Conservation (phyloP, 1,140 invertebrate genomes). For the Cydia fagiglandana region DNA sequence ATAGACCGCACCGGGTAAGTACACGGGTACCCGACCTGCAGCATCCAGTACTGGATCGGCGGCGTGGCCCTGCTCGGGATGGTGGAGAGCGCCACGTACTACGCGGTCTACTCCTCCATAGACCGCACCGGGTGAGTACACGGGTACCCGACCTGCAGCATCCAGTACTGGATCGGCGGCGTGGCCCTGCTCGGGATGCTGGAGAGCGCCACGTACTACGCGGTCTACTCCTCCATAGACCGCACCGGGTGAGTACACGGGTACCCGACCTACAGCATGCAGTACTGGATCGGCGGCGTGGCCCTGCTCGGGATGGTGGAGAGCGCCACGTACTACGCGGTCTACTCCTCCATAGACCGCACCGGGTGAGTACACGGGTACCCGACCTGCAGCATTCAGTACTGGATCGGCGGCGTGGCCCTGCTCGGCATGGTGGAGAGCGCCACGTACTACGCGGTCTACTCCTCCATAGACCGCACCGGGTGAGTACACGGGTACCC, state of each 20-base stretch:
- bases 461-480: constrained; percentile 59
- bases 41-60: constrained; percentile 97
- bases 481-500: constrained; percentile 47
- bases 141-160: constrained; percentile 80
- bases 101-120: constrained; percentile 83
- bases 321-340: constrained; percentile 93
- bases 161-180: constrained; percentile 97
- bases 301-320: constrained; percentile 92
- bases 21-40: constrained; percentile 66
- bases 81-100: constrained; percentile 92
- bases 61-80: constrained; percentile 93
- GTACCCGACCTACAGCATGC: constrained; percentile 84
- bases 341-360: constrained; percentile 75
- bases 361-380: constrained; percentile 51
- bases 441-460: constrained; percentile 93
- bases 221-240: constrained; percentile 81
- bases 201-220: constrained; percentile 93
- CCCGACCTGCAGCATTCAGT: constrained; percentile 85
- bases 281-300: constrained; percentile 97
- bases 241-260: constrained; percentile 52
- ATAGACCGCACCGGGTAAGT: constrained; percentile 64
- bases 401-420: constrained; percentile 96
- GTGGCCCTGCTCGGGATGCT: constrained; percentile 93
- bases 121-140: constrained; percentile 60
- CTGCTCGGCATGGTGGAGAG: constrained; percentile 91